Evolutionary conservation across 2,888 invertebrate genomes (phyloP), one percentile per base, ranked within the genome.

Genomic region (Rhyacophila evoluta): DNA sequence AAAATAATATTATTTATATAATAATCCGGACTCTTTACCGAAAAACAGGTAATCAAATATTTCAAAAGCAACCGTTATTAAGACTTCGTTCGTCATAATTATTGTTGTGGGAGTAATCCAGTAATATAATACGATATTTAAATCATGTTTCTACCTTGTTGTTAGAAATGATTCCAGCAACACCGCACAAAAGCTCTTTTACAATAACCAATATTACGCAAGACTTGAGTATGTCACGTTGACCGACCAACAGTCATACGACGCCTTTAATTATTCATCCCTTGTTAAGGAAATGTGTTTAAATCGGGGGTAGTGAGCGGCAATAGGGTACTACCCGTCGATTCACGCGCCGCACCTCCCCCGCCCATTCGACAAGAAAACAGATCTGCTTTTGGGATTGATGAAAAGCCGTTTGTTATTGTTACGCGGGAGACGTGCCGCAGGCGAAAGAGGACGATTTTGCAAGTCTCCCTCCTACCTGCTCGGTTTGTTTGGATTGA

Each of bases 391-490:
- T 55, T 55, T 19, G 74, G 37, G 74, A 74, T 74, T 74, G 68
- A 74, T 74, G 74, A 74, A 74, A 68, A 68, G 74, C 68, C 36
- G 74, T 74, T 74, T 68, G 74, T 74, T 74, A 74, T 68, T 68
- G 74, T 68, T 38, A 74, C 55, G 55, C n/a, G 73, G 73, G 74
- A 36, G 67, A 74, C 39, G 74, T 74, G 68, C 67, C 74, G 33
- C 67, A 36, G 27, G 36, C 12, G 33, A 36, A 28, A 27, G 39
- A 8, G 6, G 55, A 55, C 12, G 55, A 55, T 19, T 55, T 19
- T 55, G 55, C 55, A 6, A 8, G 55, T 19, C 19, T 15, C 10
- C 55, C 25, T 55, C 55, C 55, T 55, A 55, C 55, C 55, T 55
- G 55, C 55, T 55, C 55, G 55, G 19, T 55, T 55, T 55, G 19